Conservation (phyloP, 2,797 vertebrate species). For the Natrix natrix region DNA sequence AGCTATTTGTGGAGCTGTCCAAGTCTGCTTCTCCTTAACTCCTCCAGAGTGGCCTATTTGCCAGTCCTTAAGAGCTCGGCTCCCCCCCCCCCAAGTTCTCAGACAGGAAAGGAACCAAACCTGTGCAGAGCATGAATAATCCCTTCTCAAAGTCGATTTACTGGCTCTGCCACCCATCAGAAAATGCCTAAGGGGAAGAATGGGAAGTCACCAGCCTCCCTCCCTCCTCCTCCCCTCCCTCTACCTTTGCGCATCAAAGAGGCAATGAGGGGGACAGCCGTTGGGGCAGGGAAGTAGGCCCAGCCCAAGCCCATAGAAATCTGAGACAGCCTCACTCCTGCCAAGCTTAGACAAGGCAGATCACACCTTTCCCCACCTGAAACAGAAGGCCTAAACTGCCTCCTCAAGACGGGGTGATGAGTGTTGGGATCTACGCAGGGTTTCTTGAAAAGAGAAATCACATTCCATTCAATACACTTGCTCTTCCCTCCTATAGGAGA, state of each 20-base stretch:
- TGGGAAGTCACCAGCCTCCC: slow-evolving; percentile 11
- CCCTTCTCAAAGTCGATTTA: slow-evolving; percentile 60
- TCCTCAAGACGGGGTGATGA: background rate
- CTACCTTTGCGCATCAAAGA: too few species aligned
- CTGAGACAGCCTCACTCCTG: background rate
- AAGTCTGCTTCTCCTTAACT: slow-evolving; percentile 54
- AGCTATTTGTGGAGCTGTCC: background rate
- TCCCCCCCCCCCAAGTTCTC: slow-evolving; percentile 48
- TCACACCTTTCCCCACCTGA: background rate
- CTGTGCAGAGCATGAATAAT: slow-evolving; percentile 65
- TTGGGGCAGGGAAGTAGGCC: background rate
- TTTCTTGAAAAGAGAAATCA: background rate
- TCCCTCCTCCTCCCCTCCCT: too few species aligned
- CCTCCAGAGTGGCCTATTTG: slow-evolving; percentile 60
- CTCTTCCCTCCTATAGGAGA: background rate
- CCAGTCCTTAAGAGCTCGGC: slow-evolving; percentile 60
- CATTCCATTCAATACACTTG: background rate
- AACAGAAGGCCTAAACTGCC: background rate
- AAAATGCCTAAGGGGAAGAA: slow-evolving; percentile 30
- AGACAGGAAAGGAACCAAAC: slow-evolving; percentile 53
- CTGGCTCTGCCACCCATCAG: slow-evolving; percentile 23
- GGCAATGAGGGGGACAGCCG: background rate
- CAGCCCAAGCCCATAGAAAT: background rate
- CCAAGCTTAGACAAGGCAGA: background rate
- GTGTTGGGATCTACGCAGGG: background rate